Conservation (phyloP, 1,140 invertebrate species). For the Panagrolaimus sp. region DNA sequence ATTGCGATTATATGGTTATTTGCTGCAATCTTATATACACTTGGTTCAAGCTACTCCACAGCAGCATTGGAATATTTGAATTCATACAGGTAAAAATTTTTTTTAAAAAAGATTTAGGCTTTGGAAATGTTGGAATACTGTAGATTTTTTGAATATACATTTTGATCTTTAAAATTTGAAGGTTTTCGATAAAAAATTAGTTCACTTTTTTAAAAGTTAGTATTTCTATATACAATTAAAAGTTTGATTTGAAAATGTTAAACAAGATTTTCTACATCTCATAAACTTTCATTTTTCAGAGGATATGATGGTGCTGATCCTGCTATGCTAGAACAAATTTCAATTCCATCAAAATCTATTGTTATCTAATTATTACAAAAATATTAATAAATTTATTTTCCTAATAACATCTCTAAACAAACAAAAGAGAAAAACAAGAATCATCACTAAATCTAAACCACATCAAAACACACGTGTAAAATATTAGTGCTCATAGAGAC, state of each 20-base stretch:
- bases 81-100: too few relatives aligned
- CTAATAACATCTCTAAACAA: not conserved
- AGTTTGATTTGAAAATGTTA: too few relatives aligned
- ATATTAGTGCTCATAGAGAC: not conserved
- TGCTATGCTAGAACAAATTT: not conserved
- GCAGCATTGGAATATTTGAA: not conserved
- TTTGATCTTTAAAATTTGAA: too few relatives aligned
- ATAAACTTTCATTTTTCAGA: not conserved
- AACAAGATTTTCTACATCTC: not conserved
- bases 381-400: too few relatives aligned
- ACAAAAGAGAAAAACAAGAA: not conserved
- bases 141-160: too few relatives aligned
- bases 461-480: not conserved
- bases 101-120: too few relatives aligned
- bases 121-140: too few relatives aligned
- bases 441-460: not conserved
- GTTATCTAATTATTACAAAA: too few relatives aligned
- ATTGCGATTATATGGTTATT: not conserved
- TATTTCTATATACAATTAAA: too few relatives aligned
- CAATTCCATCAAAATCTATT: not conserved
- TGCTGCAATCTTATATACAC: not conserved
- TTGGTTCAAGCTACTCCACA: not conserved
- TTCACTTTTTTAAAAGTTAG: too few relatives aligned
- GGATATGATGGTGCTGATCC: constrained; percentile 7
- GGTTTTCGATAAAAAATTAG: too few relatives aligned